Percentiles rank a stretch among this genome's conserved stretches.
Conservation (phyloP, 92 coral and sea anemone species). For the Actinernus sp. region DNA sequence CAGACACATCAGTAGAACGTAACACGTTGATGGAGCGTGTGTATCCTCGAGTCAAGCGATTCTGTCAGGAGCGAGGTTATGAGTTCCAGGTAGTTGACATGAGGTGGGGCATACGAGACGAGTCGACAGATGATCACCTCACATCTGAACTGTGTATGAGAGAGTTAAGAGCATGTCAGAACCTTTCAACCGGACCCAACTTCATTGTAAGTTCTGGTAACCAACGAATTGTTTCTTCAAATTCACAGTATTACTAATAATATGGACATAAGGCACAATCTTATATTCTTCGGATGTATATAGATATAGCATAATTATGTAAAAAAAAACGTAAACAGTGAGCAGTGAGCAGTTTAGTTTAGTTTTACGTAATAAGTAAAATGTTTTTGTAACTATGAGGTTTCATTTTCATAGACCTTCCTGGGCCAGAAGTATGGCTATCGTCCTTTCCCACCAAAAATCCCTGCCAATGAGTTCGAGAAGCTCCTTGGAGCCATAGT, state of each 20-base stretch:
- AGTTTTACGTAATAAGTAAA: too few relatives aligned
- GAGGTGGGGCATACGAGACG: constrained; percentile 97
- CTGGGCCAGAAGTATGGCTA: constrained; percentile 95
- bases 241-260: too few relatives aligned
- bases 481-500: constrained; percentile 47
- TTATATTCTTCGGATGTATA: too few relatives aligned
- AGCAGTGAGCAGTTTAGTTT: too few relatives aligned
- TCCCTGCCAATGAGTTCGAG: constrained; percentile 67
- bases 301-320: too few relatives aligned
- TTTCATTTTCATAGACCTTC: constrained; percentile 63
- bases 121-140: constrained; percentile 93
- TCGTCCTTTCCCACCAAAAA: constrained; percentile 87
- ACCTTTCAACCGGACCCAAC: constrained; percentile 89
- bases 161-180: constrained; percentile 87
- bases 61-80: constrained; percentile 86
- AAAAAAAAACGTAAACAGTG: too few relatives aligned
- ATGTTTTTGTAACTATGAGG: too few relatives aligned
- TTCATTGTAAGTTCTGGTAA: constrained; percentile 74
- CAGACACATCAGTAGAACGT: constrained; percentile 79
- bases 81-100: constrained; percentile 90
- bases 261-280: too few relatives aligned
- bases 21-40: constrained; percentile 83
- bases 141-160: constrained; percentile 89
- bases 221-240: too few relatives aligned
- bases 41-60: constrained; percentile 80